phyloP scores from a whole-genome alignment of 2,888 invertebrate species.

The Drosophila affinis region DNA sequence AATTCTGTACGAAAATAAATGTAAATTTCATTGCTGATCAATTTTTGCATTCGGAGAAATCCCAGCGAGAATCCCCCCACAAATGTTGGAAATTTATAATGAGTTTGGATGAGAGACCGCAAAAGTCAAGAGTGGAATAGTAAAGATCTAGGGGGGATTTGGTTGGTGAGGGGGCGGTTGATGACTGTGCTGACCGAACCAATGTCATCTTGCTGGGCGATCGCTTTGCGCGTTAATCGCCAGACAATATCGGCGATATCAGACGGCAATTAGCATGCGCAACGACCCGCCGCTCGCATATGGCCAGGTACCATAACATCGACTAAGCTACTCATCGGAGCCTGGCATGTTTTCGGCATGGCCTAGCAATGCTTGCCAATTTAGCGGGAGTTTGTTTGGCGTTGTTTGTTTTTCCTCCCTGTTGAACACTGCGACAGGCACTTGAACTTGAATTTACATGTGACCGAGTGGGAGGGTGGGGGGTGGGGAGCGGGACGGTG shows the following conservation, averaged over 20 bases:
- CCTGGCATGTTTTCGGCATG: conserved; percentile 21
- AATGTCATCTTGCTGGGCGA: conserved; percentile 50
- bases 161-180: conserved; percentile 5
- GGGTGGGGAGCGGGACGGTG: not conserved
- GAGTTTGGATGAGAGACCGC: conserved; percentile 59
- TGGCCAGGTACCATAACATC: conserved; percentile 26
- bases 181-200: conserved; percentile 39
- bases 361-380: conserved; percentile 49
- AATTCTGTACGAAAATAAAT: not conserved
- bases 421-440: conserved; percentile 11
- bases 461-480: conserved; percentile 21
- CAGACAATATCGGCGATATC: conserved; percentile 51
- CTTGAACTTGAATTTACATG: conserved; percentile 73
- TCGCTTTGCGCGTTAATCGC: conserved; percentile 33
- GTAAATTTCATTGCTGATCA: not conserved
- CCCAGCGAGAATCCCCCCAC: conserved; percentile 20
- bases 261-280: conserved; percentile 63
- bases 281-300: conserved; percentile 26
- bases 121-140: conserved; percentile 42
- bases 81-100: conserved; percentile 27
- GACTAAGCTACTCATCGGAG: conserved; percentile 19
- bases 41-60: conserved; percentile 14
- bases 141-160: conserved; percentile 25
- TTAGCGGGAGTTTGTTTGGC: conserved; percentile 16
- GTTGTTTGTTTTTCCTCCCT: no score